Base-by-base conservation (phyloP, 2,888 invertebrate genomes). In the Craniophora ligustri region DNA sequence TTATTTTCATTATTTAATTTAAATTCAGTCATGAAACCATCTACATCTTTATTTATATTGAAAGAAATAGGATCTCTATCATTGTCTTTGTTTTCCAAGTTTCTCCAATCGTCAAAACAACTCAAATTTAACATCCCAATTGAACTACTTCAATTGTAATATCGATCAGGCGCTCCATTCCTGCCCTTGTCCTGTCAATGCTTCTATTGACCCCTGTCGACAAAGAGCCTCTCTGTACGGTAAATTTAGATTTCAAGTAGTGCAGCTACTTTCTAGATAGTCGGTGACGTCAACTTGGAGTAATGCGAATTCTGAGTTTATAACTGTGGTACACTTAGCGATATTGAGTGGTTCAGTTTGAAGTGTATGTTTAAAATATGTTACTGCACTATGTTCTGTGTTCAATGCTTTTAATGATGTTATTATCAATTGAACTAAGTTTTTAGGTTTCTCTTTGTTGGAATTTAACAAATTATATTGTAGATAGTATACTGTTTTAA, bases 181-280 rank as follows among this genome's bases (percentile, higher is more conserved):
- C 61, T 68, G 78, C 72, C 75, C 81, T 82, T 82, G 74, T 72
- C 51, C 78, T 83, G 82, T 86, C 83, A 86, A 79, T 80, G 84
- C 71, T 65, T 81, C 70, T 78, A 74, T 81, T 85, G 85, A 84
- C 81, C 84, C 81, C 75, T 14, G 59, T 61, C 62, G 34, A 65
- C 70, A 69, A 73, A 63, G 62, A 26, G 41, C 42, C 53, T 44
- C 68, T 57, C 55, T 68, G 63, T 76, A 60, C 73, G 47, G 68
- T 75, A 72, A 68, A 77, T 79, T 78, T 78, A 78, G 74, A 74
- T 64, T 70, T 72, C 54, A 75, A 75, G 64, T 69, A 67, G 61
- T 55, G 45, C 51, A 51, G 26, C 60, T 48, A 72, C 77, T 77
- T 78, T 78, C 79, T 69, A 64, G 67, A 65, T 61, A 54, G 59